Base-by-base conservation (phyloP, 2,888 invertebrate genomes). In the Scaptomyza caliginosa region DNA sequence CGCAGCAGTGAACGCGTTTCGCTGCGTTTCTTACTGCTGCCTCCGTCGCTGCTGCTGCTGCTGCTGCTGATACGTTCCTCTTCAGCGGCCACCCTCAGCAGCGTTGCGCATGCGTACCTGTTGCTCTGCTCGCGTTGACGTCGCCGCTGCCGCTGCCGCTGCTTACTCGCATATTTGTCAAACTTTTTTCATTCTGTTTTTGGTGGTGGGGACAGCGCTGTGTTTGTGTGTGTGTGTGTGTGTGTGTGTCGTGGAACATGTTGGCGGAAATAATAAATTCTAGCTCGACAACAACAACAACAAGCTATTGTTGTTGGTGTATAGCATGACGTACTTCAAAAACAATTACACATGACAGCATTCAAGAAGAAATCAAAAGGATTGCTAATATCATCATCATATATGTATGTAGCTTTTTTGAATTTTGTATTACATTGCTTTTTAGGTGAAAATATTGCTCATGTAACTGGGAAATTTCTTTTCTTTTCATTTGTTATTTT, bases 1-100 rank as follows among this genome's bases (percentile, higher is more conserved):
- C 86, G 83, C 79, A 85, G 83, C 76, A 85, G 80, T 79, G 77
- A 81, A 86, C 80, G 84, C 86, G 86, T 86, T 86, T 81, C 84
- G 86, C 86, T 80, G 80, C 67, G 83, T 79, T 78, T 86, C 77
- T 67, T 76, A 83, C 16, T 34, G 34, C 16, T 8, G 11, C 28
- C n/a, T 11, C 3, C 3, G 30, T 6, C 13, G 6, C 13, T 32
- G 13, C 32, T 13, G 4, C 5, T 30, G 32, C 3, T 10, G 30
- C 13, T 32, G 6, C 13, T 32, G 13, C 32, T 13, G 4, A 2
- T 30, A 13, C 67, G 83, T 79, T 79, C 83, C 79, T 72, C 77
- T 79, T 76, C 83, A 83, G 77, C 73, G 69, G 57, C 60, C 73
- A 73, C 75, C 67, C 74, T 75, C 75, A 38, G 54, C 72, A 56